Evolutionary conservation across 2,797 vertebrate species (phyloP).

Genomic region (Phrynocephalus guinanensis): DNA sequence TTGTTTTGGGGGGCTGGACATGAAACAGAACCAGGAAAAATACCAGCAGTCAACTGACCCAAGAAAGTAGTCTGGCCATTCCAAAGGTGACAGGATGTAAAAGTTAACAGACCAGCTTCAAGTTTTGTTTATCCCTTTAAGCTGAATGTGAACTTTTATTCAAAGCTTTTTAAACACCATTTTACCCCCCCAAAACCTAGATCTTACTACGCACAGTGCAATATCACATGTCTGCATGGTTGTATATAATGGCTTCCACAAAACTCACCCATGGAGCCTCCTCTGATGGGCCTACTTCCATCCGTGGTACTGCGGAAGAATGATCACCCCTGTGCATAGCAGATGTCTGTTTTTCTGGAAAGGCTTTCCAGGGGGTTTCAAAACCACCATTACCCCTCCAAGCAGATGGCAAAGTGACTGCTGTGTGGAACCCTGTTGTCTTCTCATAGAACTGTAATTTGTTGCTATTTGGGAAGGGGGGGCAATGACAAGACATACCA

Average conservation of each 20-base stretch:
- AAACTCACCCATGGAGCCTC: no score
- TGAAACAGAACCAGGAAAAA: slow-evolving; percentile 14
- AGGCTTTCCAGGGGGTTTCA: no score
- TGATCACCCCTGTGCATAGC: no score
- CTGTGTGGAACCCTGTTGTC: no score
- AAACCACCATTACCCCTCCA: no score
- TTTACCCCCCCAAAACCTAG: not conserved
- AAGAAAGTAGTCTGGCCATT: slow-evolving; percentile 1
- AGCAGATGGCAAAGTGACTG: no score
- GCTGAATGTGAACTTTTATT: slow-evolving; percentile 31
- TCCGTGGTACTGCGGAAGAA: no score
- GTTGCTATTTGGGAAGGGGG: no score
- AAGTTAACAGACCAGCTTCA: slow-evolving; percentile 32
- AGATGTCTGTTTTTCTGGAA: no score
- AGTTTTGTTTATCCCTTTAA: slow-evolving; percentile 43
- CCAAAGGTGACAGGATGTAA: slow-evolving; percentile 8
- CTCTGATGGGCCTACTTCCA: no score
- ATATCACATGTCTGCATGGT: not conserved
- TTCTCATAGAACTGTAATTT: no score
- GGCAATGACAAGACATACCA: no score
- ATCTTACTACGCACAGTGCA: not conserved
- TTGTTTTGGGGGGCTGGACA: not conserved
- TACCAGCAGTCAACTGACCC: slow-evolving; percentile 11
- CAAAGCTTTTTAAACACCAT: slow-evolving; percentile 31
- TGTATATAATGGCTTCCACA: not conserved